Evolutionary conservation across 2,113 vertebrate species (phyloP).

Genomic region (Dasypus novemcinctus): DNA sequence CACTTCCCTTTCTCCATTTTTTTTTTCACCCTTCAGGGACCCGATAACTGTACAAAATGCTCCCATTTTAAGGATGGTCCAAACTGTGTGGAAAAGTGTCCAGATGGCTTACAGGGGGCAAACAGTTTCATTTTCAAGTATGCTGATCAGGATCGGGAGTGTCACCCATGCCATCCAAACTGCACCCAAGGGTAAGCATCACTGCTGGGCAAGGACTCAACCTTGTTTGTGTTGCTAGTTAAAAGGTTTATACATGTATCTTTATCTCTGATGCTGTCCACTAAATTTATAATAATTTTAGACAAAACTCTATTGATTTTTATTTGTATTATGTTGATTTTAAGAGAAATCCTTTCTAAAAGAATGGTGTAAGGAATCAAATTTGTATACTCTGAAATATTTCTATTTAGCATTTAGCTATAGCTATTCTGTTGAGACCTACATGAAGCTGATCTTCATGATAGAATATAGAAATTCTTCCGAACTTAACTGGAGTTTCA

Average conservation of each 20-base stretch:
- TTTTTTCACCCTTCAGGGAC: conserved; percentile 84
- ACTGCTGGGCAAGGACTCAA: background rate
- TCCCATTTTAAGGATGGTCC: conserved; percentile 98
- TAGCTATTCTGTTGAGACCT: background rate
- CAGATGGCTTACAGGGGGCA: conserved; percentile 94
- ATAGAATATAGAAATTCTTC: background rate
- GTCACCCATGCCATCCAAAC: conserved; percentile 95
- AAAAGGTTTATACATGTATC: fast-evolving
- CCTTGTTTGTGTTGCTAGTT: too few species aligned
- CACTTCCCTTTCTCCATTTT: background rate
- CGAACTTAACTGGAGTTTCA: background rate
- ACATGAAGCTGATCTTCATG: background rate
- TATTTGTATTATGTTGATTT: background rate
- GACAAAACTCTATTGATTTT: background rate
- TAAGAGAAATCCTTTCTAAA: background rate
- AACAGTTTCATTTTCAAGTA: conserved; percentile 99
- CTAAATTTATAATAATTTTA: background rate
- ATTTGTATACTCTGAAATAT: background rate
- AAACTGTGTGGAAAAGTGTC: conserved; percentile 97
- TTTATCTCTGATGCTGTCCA: background rate
- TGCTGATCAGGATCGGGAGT: conserved; percentile 94
- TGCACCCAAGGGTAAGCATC: conserved; percentile 95
- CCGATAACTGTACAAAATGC: conserved; percentile 95
- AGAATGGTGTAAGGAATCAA: background rate
- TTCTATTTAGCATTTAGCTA: background rate